A percentile compares a stretch with the other conserved stretches of the same genome.
Conservation (phyloP, 2,113 vertebrate genomes). For the Thunnus maccoyii region DNA sequence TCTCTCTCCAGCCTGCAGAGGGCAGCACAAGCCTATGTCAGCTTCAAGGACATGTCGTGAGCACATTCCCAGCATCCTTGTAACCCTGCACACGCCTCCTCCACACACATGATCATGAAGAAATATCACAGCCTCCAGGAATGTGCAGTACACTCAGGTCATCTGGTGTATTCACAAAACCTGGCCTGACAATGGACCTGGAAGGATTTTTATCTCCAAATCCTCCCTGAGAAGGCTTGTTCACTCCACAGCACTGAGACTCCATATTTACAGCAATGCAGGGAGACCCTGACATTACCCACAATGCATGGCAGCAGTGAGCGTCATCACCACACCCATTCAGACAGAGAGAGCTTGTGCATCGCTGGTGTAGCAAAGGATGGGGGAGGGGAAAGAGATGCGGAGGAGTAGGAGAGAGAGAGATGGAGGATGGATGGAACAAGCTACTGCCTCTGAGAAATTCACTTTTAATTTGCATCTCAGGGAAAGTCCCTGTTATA, state of each 20-base stretch:
- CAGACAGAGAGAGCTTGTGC: slow-evolving; percentile 60
- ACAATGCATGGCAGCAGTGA: slow-evolving; percentile 77
- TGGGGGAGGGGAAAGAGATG: slow-evolving; percentile 74
- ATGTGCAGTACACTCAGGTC: slow-evolving; percentile 29
- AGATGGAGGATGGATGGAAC: slow-evolving; percentile 60
- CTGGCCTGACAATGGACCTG: neutral
- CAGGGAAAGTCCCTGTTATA: slow-evolving; percentile 20
- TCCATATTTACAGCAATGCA: slow-evolving; percentile 79
- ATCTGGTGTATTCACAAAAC: slow-evolving; percentile 28
- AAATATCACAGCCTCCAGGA: slow-evolving; percentile 11
- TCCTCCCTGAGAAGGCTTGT: slow-evolving; percentile 8
- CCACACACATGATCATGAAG: slow-evolving; percentile 23
- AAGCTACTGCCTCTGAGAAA: slow-evolving; percentile 47
- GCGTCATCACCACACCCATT: slow-evolving; percentile 84
- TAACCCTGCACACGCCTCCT: slow-evolving; percentile 52
- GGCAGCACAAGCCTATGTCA: slow-evolving; percentile 66
- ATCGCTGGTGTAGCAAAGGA: slow-evolving; percentile 64
- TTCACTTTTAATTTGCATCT: slow-evolving; percentile 53
- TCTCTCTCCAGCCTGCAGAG: slow-evolving; percentile 70
- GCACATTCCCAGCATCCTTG: slow-evolving; percentile 44
- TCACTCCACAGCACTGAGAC: slow-evolving; percentile 48
- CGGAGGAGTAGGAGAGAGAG: slow-evolving; percentile 47
- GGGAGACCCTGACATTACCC: slow-evolving; percentile 81
- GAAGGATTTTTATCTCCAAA: neutral
- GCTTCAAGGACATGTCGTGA: slow-evolving; percentile 61